These are phyloP conservation scores for Scaptomyza caliginosa DNA, from an alignment of 2,888 invertebrate species.

Conservation along the genomic window DNA sequence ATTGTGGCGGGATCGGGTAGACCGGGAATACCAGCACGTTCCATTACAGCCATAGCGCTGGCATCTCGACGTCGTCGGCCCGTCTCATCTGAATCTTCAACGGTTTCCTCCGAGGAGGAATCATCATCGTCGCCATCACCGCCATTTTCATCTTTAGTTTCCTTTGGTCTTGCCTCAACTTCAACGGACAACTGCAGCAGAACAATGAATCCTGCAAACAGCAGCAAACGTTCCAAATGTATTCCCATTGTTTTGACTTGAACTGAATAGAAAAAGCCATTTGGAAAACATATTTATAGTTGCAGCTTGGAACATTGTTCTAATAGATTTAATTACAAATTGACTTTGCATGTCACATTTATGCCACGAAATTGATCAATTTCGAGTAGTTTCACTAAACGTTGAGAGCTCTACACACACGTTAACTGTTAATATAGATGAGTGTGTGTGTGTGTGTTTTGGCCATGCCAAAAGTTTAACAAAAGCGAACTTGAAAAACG, in stretches of 20 bases:
- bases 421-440: not conserved
- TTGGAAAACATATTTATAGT: conserved; percentile 29
- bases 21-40: conserved; percentile 68
- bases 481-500: conserved; percentile 43
- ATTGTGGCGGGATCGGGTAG: conserved; percentile 80
- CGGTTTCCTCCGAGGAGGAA: conserved; percentile 79
- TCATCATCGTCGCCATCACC: conserved; percentile 63
- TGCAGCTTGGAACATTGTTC: conserved; percentile 11
- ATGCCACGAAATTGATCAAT: conserved; percentile 47
- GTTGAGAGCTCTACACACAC: conserved; percentile 9
- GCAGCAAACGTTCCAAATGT: conserved; percentile 26
- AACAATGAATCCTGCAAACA: conserved; percentile 22
- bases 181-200: conserved; percentile 32
- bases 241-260: conserved; percentile 28
- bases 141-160: conserved; percentile 20
- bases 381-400: conserved; percentile 20
- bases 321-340: conserved; percentile 25
- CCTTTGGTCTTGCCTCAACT: conserved; percentile 48
- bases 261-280: not conserved
- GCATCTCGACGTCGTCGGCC: conserved; percentile 46
- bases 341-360: conserved; percentile 37
- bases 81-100: conserved; percentile 70
- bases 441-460: too few species aligned
- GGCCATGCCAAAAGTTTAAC: conserved; percentile 35
- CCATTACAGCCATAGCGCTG: conserved; percentile 1